phyloP scores from a whole-genome alignment of 2,888 invertebrate species.

The Pedicia rivosa region DNA sequence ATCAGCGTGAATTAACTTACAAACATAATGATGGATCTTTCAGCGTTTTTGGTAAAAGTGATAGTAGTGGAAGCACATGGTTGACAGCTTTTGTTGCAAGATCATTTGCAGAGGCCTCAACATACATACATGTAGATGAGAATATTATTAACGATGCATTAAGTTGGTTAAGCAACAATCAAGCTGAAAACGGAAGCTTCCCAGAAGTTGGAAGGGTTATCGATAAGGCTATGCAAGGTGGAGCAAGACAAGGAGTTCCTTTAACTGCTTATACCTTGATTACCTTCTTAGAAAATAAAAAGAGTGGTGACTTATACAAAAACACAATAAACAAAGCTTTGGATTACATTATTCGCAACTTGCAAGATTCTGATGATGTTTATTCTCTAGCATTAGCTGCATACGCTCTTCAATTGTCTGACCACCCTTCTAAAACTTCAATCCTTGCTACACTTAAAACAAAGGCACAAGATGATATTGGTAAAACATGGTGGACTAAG shows the following conservation, averaged over 20 bases:
- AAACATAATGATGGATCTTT: slow-evolving; percentile 61
- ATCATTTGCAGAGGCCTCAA: slow-evolving; percentile 56
- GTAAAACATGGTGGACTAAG: slow-evolving; percentile 71
- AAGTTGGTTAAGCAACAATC: slow-evolving; percentile 52
- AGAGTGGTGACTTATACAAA: slow-evolving; percentile 32
- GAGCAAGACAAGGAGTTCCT: slow-evolving; percentile 52
- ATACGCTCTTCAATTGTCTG: slow-evolving; percentile 59
- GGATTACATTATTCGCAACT: slow-evolving; percentile 52
- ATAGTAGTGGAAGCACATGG: slow-evolving; percentile 54
- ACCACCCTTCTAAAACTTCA: slow-evolving; percentile 49
- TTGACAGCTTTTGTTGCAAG: slow-evolving; percentile 72
- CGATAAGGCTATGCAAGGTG: slow-evolving; percentile 52
- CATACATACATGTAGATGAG: slow-evolving; percentile 55
- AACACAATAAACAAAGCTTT: slow-evolving; percentile 59
- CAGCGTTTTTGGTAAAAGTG: slow-evolving; percentile 60
- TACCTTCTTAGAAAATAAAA: slow-evolving; percentile 52
- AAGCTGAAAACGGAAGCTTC: slow-evolving; percentile 61
- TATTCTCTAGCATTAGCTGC: slow-evolving; percentile 64
- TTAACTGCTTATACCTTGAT: slow-evolving; percentile 65
- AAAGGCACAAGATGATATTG: slow-evolving; percentile 36
- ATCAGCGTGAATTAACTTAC: slow-evolving; percentile 62
- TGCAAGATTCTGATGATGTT: slow-evolving; percentile 45
- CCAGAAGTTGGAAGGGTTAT: slow-evolving; percentile 62
- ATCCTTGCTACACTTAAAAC: slow-evolving; percentile 40
- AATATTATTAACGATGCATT: slow-evolving; percentile 47